Evolutionary conservation across 1,140 invertebrate genomes (phyloP).

Genomic region (Antheraea mylitta): DNA sequence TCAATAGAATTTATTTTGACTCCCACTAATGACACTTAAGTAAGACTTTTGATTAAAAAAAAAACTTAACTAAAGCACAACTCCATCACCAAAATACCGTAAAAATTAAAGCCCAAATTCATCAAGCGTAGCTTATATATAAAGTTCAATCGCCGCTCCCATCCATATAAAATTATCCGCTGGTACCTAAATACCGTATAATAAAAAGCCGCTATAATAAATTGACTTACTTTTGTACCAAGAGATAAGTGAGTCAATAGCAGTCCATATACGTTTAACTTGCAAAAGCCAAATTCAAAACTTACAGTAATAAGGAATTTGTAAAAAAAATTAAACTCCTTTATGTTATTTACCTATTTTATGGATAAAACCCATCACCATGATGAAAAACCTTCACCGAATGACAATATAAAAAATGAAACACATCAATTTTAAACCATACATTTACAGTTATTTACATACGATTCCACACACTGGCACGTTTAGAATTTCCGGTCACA

Average conservation of each 20-base stretch:
- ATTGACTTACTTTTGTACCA: neutral
- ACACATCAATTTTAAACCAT: slow-evolving; percentile 31
- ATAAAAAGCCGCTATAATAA: neutral
- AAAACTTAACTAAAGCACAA: neutral
- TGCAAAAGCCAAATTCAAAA: neutral
- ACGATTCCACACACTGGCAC: slow-evolving; percentile 57
- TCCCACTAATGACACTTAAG: too few relatives aligned
- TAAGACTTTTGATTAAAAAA: neutral
- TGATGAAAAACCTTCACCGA: slow-evolving; percentile 24
- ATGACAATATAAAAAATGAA: slow-evolving; percentile 29
- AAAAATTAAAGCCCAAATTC: slow-evolving; percentile 6
- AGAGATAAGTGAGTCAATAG: neutral
- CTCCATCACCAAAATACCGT: slow-evolving; percentile 12
- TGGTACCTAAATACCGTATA: neutral
- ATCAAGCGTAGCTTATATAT: neutral
- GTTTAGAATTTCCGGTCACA: slow-evolving; percentile 39
- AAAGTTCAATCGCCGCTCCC: neutral
- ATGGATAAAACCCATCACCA: slow-evolving; percentile 14
- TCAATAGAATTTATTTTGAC: too few relatives aligned
- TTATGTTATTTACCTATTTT: neutral
- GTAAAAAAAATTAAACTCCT: neutral
- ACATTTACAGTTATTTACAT: slow-evolving; percentile 61
- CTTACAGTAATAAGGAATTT: neutral
- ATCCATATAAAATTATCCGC: neutral
- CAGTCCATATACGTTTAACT: neutral